A percentile compares a stretch with the other conserved stretches of the same genome.
Conservation (phyloP, 2,113 vertebrate species). For the Alexandromys fortis region DNA sequence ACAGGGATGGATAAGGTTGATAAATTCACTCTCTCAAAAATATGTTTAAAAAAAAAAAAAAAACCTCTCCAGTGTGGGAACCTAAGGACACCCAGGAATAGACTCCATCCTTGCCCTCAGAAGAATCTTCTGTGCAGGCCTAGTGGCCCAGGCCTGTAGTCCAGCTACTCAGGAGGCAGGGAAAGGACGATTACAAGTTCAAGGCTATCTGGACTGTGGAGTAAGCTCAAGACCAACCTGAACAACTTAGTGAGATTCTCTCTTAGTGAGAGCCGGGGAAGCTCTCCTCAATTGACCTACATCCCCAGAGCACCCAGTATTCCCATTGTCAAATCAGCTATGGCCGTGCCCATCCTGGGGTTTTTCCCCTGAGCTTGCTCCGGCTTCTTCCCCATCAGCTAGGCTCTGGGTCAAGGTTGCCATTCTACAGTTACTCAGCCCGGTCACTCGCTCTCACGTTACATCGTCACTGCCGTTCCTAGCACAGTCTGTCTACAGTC, state of each 20-base stretch:
- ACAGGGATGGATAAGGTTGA: neutral
- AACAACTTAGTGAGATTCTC: neutral
- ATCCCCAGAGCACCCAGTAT: neutral
- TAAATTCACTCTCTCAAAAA: slow-evolving; percentile 3
- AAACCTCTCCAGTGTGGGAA: neutral
- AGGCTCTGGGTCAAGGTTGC: neutral
- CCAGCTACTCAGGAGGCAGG: neutral
- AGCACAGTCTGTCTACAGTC: neutral
- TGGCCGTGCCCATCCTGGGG: no score
- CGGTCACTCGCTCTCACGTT: neutral
- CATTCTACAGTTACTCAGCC: no score
- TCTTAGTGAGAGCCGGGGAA: neutral
- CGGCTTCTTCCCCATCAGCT: neutral
- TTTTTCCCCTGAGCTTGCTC: neutral
- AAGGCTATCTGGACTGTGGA: neutral
- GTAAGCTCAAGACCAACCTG: neutral
- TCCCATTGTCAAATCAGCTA: neutral
- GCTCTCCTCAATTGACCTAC: neutral
- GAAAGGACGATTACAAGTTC: neutral
- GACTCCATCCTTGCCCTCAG: neutral
- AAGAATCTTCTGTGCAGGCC: neutral
- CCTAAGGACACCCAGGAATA: neutral
- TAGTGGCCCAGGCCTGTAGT: neutral
- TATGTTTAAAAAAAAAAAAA: neutral
- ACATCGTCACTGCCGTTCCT: neutral